phyloP scores from a whole-genome alignment of 2,888 invertebrate species.

The Drosophila robusta region DNA sequence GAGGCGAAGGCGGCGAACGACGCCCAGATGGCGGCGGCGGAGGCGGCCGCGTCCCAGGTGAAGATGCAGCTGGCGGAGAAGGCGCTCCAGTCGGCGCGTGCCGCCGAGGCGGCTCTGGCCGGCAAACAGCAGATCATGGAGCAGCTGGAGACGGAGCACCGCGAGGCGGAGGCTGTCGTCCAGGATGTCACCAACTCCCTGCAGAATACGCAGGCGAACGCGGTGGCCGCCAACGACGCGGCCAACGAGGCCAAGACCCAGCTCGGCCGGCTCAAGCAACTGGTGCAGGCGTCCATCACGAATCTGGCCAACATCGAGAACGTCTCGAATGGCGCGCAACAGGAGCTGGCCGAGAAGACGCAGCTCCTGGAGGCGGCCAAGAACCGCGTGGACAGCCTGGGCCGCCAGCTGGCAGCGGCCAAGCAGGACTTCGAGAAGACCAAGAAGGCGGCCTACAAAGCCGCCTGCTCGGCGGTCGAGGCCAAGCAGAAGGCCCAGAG shows the following conservation, averaged over 20 bases:
- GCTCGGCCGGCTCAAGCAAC: conserved; percentile 85
- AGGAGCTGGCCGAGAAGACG: conserved; percentile 88
- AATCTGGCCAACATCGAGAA: conserved; percentile 88
- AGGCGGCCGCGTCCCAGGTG: conserved; percentile 90
- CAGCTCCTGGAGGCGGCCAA: conserved; percentile 89
- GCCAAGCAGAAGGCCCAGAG: conserved; percentile 86
- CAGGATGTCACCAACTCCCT: conserved; percentile 88
- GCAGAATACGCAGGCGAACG: conserved; percentile 88
- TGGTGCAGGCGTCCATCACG: conserved; percentile 86
- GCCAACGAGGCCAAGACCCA: conserved; percentile 88
- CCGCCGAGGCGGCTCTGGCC: conserved; percentile 89
- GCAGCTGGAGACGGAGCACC: conserved; percentile 89
- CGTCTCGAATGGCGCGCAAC: conserved; percentile 87
- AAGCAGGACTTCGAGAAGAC: conserved; percentile 88
- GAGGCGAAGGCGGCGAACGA: conserved; percentile 90
- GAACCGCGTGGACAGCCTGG: conserved; percentile 88
- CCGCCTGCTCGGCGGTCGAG: conserved; percentile 89
- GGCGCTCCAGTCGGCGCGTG: conserved; percentile 89
- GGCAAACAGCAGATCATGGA: conserved; percentile 90
- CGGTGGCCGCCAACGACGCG: conserved; percentile 87
- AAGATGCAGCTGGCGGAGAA: conserved; percentile 90
- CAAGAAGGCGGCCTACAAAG: conserved; percentile 89
- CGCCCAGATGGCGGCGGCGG: conserved; percentile 90
- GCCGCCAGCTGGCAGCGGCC: conserved; percentile 87
- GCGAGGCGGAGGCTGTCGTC: conserved; percentile 88